These are phyloP conservation scores for Xylocampa areola DNA, from an alignment of 2,888 invertebrate species.

Conservation along the genomic window DNA sequence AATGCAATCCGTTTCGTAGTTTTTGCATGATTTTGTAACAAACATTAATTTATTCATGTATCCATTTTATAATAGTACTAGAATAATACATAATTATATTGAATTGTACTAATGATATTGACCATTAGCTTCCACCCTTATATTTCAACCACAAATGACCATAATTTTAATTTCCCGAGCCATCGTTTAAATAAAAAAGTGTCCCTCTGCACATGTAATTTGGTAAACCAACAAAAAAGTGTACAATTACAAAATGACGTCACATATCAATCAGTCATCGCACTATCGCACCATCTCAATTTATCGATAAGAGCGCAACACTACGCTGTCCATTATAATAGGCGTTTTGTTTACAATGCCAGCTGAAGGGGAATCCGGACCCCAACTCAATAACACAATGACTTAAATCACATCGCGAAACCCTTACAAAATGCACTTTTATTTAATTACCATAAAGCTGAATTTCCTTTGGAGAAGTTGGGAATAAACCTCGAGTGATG, in stretches of 20 bases:
- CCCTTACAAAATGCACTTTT: slow-evolving; percentile 51
- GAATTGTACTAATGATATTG: too few species aligned
- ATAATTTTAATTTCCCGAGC: background rate
- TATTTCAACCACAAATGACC: too few species aligned
- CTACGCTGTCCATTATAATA: slow-evolving; percentile 84
- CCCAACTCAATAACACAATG: slow-evolving; percentile 51
- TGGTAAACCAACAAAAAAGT: slow-evolving; percentile 28
- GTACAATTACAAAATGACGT: slow-evolving; percentile 27
- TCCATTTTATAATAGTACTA: too few species aligned
- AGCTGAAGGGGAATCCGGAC: slow-evolving; percentile 80
- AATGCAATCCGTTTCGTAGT: too few species aligned
- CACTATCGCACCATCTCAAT: slow-evolving; percentile 52
- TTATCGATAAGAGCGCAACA: slow-evolving; percentile 67
- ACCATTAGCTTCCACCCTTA: too few species aligned
- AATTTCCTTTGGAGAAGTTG: slow-evolving; percentile 40
- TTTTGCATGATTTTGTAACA: too few species aligned
- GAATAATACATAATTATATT: too few species aligned
- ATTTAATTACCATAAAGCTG: slow-evolving; percentile 26
- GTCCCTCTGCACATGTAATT: background rate
- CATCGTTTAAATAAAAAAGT: slow-evolving; percentile 14
- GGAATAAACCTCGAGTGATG: slow-evolving; percentile 42
- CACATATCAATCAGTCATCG: slow-evolving; percentile 44
- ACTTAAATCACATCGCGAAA: slow-evolving; percentile 53
- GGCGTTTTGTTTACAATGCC: slow-evolving; percentile 88
- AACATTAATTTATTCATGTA: too few species aligned